Conservation (phyloP, 1,140 invertebrate species). For the Cotesia typhae region DNA sequence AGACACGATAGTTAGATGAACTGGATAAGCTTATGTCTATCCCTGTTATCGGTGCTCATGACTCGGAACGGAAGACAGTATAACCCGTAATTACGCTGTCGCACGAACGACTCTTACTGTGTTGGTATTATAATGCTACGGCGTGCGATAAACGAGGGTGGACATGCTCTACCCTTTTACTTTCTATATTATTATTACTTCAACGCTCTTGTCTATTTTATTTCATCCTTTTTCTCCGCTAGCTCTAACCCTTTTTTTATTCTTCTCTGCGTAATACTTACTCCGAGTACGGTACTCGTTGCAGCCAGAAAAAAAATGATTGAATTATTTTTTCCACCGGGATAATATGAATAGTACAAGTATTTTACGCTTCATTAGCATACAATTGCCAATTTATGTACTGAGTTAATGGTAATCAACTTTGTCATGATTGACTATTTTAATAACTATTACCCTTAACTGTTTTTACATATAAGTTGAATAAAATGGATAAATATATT, state of each 20-base stretch:
- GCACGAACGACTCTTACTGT: constrained; percentile 12
- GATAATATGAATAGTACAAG: too few species aligned
- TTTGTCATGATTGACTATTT: too few species aligned
- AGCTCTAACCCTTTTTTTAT: neutral
- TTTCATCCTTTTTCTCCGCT: neutral
- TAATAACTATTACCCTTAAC: too few species aligned
- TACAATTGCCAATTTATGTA: too few species aligned
- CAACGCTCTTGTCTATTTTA: constrained; percentile 20
- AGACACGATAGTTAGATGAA: constrained; percentile 18
- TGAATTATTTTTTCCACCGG: too few species aligned
- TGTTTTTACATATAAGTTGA: too few species aligned
- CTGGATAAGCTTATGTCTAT: constrained; percentile 16
- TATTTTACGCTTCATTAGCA: too few species aligned
- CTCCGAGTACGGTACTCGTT: too few species aligned
- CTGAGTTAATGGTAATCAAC: too few species aligned
- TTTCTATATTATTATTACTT: constrained; percentile 20
- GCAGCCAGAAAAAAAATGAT: neutral
- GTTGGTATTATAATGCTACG: neutral
- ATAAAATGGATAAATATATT: too few species aligned
- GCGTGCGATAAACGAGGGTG: constrained; percentile 20
- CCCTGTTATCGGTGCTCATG: constrained; percentile 16
- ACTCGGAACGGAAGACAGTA: constrained; percentile 16
- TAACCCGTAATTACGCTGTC: constrained; percentile 20
- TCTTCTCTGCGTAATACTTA: neutral
- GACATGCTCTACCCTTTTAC: constrained; percentile 19